These are phyloP conservation scores for Metopia argyrocephala DNA, from an alignment of 2,888 invertebrate species.

Conservation along the genomic window DNA sequence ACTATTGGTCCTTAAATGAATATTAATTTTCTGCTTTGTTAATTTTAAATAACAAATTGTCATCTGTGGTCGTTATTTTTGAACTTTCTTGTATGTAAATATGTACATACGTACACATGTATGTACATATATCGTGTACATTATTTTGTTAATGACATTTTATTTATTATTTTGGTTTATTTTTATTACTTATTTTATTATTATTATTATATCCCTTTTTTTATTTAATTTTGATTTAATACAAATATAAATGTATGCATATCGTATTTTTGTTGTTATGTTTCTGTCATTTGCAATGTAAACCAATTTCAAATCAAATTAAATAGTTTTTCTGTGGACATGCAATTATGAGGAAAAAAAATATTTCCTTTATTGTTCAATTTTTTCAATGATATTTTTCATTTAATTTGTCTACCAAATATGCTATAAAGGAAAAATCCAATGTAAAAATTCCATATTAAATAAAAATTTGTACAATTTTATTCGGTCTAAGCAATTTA, in stretches of 20 bases:
- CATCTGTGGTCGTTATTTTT: constrained; percentile 49
- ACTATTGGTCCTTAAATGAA: constrained; percentile 19
- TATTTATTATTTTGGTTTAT: constrained; percentile 27
- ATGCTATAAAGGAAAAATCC: no score
- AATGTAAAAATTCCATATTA: no score
- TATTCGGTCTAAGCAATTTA: no score
- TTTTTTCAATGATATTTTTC: no score
- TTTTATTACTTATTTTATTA: constrained; percentile 9
- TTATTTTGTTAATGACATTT: constrained; percentile 58
- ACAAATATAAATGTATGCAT: no score
- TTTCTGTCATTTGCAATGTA: constrained; percentile 38
- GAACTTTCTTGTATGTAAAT: no score
- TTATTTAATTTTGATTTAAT: not conserved
- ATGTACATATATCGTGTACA: constrained; percentile 27
- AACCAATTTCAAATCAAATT: constrained; percentile 52
- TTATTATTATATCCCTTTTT: not conserved
- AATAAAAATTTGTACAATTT: no score
- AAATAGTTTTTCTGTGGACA: constrained; percentile 19
- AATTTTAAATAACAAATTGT: constrained; percentile 62
- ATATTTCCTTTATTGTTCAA: no score
- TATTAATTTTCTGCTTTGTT: constrained; percentile 61
- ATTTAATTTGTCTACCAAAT: no score
- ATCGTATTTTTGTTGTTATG: no score
- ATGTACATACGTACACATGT: no score
- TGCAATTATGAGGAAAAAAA: no score